Percentiles rank a stretch among this genome's conserved stretches.
phyloP scores from a whole-genome alignment of 2,113 vertebrate genomes.

The Otus sunia region DNA sequence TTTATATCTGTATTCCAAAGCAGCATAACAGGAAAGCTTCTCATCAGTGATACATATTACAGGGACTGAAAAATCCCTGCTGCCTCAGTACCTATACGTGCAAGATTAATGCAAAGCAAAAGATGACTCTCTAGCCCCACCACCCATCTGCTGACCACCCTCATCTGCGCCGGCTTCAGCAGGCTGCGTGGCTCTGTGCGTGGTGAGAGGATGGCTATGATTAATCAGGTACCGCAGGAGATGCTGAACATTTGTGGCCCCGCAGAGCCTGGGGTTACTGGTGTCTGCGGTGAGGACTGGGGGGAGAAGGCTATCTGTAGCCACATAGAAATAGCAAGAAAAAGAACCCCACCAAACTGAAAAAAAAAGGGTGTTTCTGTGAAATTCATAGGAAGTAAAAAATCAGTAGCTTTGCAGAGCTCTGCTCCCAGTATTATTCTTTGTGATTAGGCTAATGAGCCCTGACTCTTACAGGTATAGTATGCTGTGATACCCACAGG shows the following conservation, averaged over 20 bases:
- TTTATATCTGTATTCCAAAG: background rate
- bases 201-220: background rate
- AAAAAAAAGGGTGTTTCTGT: background rate
- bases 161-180: background rate
- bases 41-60: background rate
- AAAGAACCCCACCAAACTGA: background rate
- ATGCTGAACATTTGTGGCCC: background rate
- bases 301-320: background rate
- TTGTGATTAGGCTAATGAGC: constrained; percentile 70
- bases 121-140: background rate
- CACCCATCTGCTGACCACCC: constrained; percentile 48
- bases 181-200: background rate
- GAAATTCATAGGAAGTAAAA: constrained; percentile 29
- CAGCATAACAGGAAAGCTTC: background rate
- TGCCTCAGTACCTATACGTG: background rate
- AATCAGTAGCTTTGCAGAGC: constrained; percentile 29
- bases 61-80: background rate
- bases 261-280: background rate
- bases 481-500: constrained; percentile 66
- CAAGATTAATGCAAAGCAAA: constrained; percentile 45
- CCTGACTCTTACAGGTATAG: constrained; percentile 65
- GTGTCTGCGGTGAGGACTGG: background rate
- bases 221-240: constrained; percentile 46
- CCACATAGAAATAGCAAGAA: background rate
- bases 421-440: constrained; percentile 44